Evolutionary conservation across 64 coral and sea anemone species (phyloP).

Genomic region (Montipora foliosa): DNA sequence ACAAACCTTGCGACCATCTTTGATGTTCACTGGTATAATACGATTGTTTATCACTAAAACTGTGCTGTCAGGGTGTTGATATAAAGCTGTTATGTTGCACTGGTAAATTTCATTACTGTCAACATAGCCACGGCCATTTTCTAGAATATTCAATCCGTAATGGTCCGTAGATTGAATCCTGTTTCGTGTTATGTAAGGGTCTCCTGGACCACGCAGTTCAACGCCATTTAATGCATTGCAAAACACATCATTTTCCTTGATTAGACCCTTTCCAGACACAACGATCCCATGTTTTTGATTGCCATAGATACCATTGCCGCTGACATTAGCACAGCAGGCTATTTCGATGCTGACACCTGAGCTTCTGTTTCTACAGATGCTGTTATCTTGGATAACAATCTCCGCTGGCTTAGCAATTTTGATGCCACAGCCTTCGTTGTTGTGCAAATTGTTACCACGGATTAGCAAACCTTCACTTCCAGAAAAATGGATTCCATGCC

Average conservation of each 20-base stretch:
- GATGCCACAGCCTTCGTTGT: slow-evolving; percentile 91
- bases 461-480: slow-evolving; percentile 89
- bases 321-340: slow-evolving; percentile 75
- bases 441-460: slow-evolving; percentile 80
- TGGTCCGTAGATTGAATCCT: slow-evolving; percentile 81
- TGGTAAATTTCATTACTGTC: slow-evolving; percentile 86
- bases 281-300: slow-evolving; percentile 84
- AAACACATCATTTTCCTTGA: slow-evolving; percentile 95
- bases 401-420: slow-evolving; percentile 86
- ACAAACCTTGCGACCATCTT: slow-evolving; percentile 49
- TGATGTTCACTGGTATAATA: slow-evolving; percentile 60
- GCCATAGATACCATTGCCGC: slow-evolving; percentile 95
- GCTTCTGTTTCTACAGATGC: slow-evolving; percentile 78
- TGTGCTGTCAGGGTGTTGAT: slow-evolving; percentile 90
- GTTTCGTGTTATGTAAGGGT: slow-evolving; percentile 89
- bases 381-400: slow-evolving; percentile 90
- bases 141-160: slow-evolving; percentile 75
- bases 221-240: slow-evolving; percentile 82
- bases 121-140: slow-evolving; percentile 88
- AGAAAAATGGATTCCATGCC: slow-evolving; percentile 84
- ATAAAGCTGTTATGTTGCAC: slow-evolving; percentile 15
- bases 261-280: slow-evolving; percentile 79
- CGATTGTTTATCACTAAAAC: slow-evolving; percentile 78
- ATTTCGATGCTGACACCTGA: slow-evolving; percentile 83
- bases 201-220: slow-evolving; percentile 88